A percentile compares a stretch with the other conserved stretches of the same genome.
Evolutionary conservation across 1,140 invertebrate species (phyloP).

Genomic region (Berghia stephanieae): DNA sequence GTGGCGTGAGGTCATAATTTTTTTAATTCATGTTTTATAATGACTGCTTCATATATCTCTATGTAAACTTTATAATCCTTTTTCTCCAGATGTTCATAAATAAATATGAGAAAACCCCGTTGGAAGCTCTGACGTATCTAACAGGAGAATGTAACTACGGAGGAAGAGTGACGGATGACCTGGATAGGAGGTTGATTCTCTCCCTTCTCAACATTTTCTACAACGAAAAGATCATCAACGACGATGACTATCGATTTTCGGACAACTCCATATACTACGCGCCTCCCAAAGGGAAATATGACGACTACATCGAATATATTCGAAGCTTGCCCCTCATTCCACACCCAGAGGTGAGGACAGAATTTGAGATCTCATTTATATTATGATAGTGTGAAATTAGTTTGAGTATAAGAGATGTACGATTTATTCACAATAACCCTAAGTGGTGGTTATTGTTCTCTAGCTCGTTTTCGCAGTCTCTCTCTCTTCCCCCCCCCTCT

Average conservation of each 20-base stretch:
- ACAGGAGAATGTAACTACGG: conserved; percentile 68
- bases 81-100: conserved; percentile 66
- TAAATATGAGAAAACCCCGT: conserved; percentile 62
- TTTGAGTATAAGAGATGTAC: too few species aligned
- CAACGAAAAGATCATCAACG: conserved; percentile 66
- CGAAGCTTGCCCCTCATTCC: conserved; percentile 70
- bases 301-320: conserved; percentile 81
- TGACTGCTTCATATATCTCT: too few species aligned
- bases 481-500: too few species aligned
- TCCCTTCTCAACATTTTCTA: conserved; percentile 63
- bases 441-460: too few species aligned
- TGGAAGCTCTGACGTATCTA: conserved; percentile 63
- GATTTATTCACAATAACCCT: too few species aligned
- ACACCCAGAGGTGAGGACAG: conserved; percentile 61
- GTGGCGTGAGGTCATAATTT: too few species aligned
- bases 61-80: too few species aligned
- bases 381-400: too few species aligned
- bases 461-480: too few species aligned
- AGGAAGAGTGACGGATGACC: conserved; percentile 66
- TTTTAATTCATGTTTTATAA: too few species aligned
- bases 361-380: conserved; percentile 11
- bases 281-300: conserved; percentile 76
- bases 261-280: conserved; percentile 75
- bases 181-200: conserved; percentile 63
- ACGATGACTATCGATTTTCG: conserved; percentile 73